Percentiles rank a stretch among this genome's conserved stretches.
Evolutionary conservation across 2,888 invertebrate genomes (phyloP).

Genomic region (Folsomia candida): DNA sequence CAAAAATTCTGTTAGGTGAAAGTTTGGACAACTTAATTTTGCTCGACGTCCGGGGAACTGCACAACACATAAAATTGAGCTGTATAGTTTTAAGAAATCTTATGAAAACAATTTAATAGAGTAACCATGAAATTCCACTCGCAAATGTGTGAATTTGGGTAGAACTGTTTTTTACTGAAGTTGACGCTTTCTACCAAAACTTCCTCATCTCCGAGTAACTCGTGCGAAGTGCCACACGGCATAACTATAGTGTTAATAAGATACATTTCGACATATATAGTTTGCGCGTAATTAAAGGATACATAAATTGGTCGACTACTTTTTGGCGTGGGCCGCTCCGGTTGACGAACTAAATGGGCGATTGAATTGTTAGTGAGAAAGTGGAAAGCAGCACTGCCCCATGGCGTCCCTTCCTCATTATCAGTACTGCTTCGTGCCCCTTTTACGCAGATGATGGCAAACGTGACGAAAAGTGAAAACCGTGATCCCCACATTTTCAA

Average conservation of each 20-base stretch:
- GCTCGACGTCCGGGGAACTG: constrained; percentile 11
- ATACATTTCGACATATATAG: neutral
- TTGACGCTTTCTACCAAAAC: constrained; percentile 45
- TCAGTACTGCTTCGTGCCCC: no score
- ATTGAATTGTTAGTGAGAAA: neutral
- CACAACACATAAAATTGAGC: neutral
- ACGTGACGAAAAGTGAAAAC: neutral
- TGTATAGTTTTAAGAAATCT: no score
- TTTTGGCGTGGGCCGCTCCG: neutral
- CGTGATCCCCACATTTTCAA: neutral
- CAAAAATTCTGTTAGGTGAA: constrained; percentile 40
- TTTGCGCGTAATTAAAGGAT: neutral
- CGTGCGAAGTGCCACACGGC: constrained; percentile 35
- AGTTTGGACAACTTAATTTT: constrained; percentile 29
- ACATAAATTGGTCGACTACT: no score
- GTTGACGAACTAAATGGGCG: neutral
- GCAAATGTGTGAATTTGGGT: constrained; percentile 39
- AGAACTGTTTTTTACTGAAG: constrained; percentile 36
- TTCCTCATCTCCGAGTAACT: constrained; percentile 30
- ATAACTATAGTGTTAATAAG: constrained; percentile 14
- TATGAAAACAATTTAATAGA: no score
- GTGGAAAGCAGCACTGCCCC: neutral
- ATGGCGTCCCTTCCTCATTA: neutral
- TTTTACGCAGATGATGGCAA: no score
- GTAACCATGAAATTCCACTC: constrained; percentile 46